These are phyloP conservation scores for Charina bottae DNA, from an alignment of 2,113 vertebrate species.

Conservation along the genomic window DNA sequence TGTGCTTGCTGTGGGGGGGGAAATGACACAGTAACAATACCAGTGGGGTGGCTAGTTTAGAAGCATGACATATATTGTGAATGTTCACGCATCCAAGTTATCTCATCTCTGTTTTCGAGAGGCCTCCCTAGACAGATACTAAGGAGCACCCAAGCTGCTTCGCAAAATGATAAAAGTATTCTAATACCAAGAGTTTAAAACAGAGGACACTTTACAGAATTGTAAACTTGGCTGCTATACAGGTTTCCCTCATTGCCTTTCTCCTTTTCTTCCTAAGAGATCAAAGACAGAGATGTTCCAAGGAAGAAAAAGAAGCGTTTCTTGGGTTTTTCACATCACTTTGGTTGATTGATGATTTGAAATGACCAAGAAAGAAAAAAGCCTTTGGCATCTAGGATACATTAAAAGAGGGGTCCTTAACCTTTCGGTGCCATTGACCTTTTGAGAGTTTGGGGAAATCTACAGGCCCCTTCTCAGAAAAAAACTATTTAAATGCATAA, in stretches of 20 bases:
- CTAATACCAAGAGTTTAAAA: neutral
- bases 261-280: neutral
- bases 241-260: neutral
- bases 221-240: too few species aligned
- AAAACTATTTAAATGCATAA: too few species aligned
- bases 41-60: neutral
- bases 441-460: too few species aligned
- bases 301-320: neutral
- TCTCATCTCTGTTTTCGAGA: neutral
- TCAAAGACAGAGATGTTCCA: neutral
- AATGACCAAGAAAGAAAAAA: neutral
- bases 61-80: neutral
- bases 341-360: neutral
- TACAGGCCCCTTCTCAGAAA: too few species aligned
- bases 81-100: neutral
- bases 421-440: too few species aligned
- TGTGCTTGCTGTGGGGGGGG: neutral
- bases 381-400: neutral
- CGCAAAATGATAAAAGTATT: neutral
- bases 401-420: too few species aligned
- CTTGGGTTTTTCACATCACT: neutral
- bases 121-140: neutral
- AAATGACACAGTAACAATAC: neutral
- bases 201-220: too few species aligned
- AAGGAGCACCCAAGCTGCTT: neutral